A percentile compares a stretch with the other conserved stretches of the same genome.
These are phyloP conservation scores for Perdix hodgsoniae DNA, from an alignment of 2,797 vertebrate species.

Conservation along the genomic window DNA sequence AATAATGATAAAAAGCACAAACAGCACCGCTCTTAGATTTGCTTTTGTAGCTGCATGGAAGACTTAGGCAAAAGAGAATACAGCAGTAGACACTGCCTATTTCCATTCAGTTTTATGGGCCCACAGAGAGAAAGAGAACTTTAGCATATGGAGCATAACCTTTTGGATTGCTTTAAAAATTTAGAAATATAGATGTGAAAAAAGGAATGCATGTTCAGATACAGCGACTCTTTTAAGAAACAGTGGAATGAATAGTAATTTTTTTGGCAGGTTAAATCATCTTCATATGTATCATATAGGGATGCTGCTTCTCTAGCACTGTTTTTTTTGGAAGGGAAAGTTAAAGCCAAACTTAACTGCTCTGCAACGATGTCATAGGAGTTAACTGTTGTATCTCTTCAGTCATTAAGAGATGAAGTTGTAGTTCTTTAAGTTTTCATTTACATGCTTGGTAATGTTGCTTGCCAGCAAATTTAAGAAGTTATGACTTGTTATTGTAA, in stretches of 20 bases:
- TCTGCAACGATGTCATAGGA: neutral
- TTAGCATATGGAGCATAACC: constrained; percentile 41
- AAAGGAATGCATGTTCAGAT: constrained; percentile 10
- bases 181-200: constrained; percentile 15
- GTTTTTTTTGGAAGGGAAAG: neutral
- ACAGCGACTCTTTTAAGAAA: neutral
- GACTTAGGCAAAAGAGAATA: constrained; percentile 14
- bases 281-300: neutral
- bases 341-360: neutral
- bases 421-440: neutral
- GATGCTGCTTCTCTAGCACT: neutral
- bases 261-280: neutral
- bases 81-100: constrained; percentile 32
- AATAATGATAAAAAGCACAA: constrained; percentile 20
- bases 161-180: constrained; percentile 58
- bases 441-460: neutral
- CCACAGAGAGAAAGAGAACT: constrained; percentile 42
- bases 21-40: neutral
- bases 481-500: neutral
- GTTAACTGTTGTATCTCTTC: neutral
- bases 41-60: constrained; percentile 52
- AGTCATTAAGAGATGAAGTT: neutral
- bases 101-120: constrained; percentile 66
- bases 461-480: neutral
- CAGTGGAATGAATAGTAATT: neutral